Evolutionary conservation across 2,797 vertebrate species (phyloP).

Genomic region (Xiphophorus birchmanni): DNA sequence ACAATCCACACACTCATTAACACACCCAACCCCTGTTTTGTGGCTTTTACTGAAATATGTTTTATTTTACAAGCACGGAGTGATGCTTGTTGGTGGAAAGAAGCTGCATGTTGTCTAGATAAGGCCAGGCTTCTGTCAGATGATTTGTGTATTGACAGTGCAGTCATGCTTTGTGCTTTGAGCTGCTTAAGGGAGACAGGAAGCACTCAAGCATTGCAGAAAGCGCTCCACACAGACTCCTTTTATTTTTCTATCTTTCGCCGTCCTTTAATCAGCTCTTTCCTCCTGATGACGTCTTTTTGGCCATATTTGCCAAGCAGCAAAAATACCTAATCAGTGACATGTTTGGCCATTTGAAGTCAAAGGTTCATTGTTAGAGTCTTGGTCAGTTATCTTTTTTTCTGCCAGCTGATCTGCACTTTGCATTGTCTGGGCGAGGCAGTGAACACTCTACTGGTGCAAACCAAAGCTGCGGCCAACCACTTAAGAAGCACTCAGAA

Average conservation of each 20-base stretch:
- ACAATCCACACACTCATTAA: neutral
- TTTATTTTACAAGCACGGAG: neutral
- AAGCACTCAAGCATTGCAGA: constrained; percentile 16
- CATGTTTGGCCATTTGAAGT: constrained; percentile 1
- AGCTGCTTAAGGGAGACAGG: constrained; percentile 13
- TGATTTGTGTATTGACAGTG: neutral
- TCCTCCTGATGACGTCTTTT: neutral
- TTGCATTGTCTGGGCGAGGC: neutral
- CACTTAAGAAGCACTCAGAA: neutral
- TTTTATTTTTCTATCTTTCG: neutral
- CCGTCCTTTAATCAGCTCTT: neutral
- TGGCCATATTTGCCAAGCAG: constrained; percentile 12
- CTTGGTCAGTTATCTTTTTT: neutral
- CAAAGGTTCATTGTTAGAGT: constrained; percentile 6
- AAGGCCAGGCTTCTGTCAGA: neutral
- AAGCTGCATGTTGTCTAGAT: neutral
- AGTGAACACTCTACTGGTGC: neutral
- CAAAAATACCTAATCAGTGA: constrained; percentile 13
- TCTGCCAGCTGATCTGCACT: constrained; percentile 13
- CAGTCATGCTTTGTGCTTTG: constrained; percentile 14
- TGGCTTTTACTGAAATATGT: neutral
- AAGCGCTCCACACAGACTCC: constrained; percentile 1
- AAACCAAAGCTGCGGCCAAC: constrained; percentile 3
- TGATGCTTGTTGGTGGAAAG: neutral
- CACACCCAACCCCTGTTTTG: neutral